phyloP scores from a whole-genome alignment of 2,888 invertebrate genomes.

The Psylliodes chrysocephalus region DNA sequence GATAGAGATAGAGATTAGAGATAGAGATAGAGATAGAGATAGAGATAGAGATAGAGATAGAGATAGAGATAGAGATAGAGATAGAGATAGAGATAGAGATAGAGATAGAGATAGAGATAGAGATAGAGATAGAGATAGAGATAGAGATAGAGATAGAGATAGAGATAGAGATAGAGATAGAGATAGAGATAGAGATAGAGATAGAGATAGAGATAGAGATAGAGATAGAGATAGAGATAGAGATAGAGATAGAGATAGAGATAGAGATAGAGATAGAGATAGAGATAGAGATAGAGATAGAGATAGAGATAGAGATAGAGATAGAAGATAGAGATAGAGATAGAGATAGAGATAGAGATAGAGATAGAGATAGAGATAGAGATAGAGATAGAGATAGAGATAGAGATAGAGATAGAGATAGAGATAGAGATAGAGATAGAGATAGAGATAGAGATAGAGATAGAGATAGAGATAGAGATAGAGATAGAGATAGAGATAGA shows the following conservation, averaged over 20 bases:
- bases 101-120: conserved; percentile 7
- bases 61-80: conserved; percentile 4
- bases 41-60: conserved; percentile 9
- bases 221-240: not conserved
- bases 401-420: no score
- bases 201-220: conserved; percentile 1
- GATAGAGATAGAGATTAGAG: not conserved
- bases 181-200: conserved; percentile 5
- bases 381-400: no score
- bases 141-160: conserved; percentile 1
- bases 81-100: conserved; percentile 5
- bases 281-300: not conserved
- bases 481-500: no score
- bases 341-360: no score
- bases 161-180: conserved; percentile 3
- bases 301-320: no score
- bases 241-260: not conserved
- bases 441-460: no score
- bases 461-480: no score
- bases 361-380: no score
- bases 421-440: no score
- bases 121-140: conserved; percentile 6
- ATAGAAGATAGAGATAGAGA: no score
- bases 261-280: not conserved
- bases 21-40: conserved; percentile 7